Conservation (phyloP, 1,140 invertebrate species). For the Caenorhabditis inopinata region DNA sequence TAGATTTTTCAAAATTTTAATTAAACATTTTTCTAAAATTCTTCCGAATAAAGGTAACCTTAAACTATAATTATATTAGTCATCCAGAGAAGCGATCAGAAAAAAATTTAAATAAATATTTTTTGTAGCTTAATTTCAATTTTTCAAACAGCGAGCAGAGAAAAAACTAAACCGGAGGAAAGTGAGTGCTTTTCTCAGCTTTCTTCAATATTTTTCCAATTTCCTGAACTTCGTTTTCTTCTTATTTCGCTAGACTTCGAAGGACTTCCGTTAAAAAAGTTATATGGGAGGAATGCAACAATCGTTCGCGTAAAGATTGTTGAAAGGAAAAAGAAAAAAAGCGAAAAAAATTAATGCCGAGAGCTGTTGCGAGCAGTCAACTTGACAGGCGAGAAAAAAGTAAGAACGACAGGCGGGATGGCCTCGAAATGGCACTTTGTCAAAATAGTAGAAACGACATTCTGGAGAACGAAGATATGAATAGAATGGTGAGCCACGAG, state of each 20-base stretch:
- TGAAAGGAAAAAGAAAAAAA: background rate
- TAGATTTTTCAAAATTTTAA: too few species aligned
- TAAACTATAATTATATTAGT: too few species aligned
- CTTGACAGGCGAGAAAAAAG: constrained; percentile 12
- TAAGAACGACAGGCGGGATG: constrained; percentile 14
- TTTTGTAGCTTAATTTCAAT: too few species aligned
- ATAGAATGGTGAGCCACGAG: background rate
- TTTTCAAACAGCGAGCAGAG: too few species aligned
- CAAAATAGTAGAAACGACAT: constrained; percentile 15
- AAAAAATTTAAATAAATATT: too few species aligned
- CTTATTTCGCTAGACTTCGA: background rate
- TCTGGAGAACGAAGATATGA: background rate
- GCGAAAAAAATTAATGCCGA: background rate
- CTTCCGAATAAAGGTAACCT: too few species aligned
- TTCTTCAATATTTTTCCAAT: background rate
- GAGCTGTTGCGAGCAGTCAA: background rate
- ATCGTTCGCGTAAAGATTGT: constrained; percentile 2
- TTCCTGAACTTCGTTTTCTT: background rate
- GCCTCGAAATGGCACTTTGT: constrained; percentile 32
- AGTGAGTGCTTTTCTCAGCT: too few species aligned
- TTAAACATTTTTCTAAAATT: too few species aligned
- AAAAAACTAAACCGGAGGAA: too few species aligned
- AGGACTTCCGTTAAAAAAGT: background rate
- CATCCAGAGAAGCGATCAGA: too few species aligned
- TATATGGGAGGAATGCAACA: background rate